These are phyloP conservation scores for Lysiphlebus fabarum DNA, from an alignment of 1,140 invertebrate genomes.

Conservation along the genomic window DNA sequence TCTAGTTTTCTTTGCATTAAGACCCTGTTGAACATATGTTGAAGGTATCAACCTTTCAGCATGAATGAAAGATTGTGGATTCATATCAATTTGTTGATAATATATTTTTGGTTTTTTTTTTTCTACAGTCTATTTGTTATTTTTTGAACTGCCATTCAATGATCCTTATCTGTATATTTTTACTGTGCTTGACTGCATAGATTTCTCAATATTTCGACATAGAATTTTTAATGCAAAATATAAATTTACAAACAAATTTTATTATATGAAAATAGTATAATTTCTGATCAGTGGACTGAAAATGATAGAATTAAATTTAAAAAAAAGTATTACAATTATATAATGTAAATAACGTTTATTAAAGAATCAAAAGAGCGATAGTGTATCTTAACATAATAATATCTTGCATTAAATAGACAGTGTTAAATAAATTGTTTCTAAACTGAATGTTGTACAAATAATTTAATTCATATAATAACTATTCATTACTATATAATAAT, in stretches of 20 bases:
- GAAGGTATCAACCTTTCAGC: slow-evolving; percentile 62
- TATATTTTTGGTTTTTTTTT: slow-evolving; percentile 1
- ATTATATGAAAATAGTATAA: not conserved
- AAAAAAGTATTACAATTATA: slow-evolving; percentile 12
- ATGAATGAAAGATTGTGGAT: slow-evolving; percentile 59
- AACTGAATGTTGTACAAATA: no score
- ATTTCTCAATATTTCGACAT: no score
- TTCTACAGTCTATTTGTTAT: slow-evolving; percentile 6
- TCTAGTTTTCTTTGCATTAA: slow-evolving; percentile 69
- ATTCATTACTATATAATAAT: no score
- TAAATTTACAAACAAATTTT: no score
- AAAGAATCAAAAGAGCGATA: slow-evolving; percentile 5
- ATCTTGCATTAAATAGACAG: slow-evolving; percentile 12
- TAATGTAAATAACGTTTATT: slow-evolving; percentile 21
- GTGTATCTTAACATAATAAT: not conserved
- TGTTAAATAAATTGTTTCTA: no score
- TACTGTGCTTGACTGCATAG: no score
- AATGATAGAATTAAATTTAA: slow-evolving; percentile 7
- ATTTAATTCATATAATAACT: no score
- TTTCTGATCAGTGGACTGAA: slow-evolving; percentile 2
- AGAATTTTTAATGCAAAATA: no score
- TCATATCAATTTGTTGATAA: slow-evolving; percentile 45
- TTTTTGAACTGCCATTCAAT: not conserved
- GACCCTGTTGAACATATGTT: slow-evolving; percentile 65
- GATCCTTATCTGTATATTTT: slow-evolving; percentile 12